Conservation (phyloP, 2,888 invertebrate genomes). For the Dusona sp. region DNA sequence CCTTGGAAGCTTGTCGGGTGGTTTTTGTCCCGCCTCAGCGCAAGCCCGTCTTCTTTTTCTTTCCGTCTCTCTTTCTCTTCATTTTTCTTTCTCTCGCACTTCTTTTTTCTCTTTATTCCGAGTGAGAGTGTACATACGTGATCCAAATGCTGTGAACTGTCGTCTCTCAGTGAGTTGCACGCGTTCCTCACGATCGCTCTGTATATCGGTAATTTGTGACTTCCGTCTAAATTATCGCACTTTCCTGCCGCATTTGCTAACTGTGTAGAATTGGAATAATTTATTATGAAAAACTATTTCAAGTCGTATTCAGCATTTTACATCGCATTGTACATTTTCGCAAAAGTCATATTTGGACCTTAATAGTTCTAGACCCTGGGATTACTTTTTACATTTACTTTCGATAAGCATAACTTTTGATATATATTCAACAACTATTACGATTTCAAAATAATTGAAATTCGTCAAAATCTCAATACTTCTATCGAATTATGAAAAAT, state of each 20-base stretch:
- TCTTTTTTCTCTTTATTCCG: slow-evolving; percentile 49
- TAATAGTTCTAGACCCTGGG: neutral
- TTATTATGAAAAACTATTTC: neutral
- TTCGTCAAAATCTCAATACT: too few relatives aligned
- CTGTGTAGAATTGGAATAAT: slow-evolving; percentile 1
- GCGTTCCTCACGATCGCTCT: slow-evolving; percentile 28
- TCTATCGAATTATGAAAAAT: too few relatives aligned
- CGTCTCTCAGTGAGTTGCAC: slow-evolving; percentile 31
- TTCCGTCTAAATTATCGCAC: slow-evolving; percentile 50
- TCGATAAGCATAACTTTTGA: neutral
- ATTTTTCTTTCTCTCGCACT: slow-evolving; percentile 50
- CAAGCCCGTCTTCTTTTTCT: slow-evolving; percentile 53
- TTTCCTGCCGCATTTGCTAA: neutral
- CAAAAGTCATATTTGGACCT: neutral
- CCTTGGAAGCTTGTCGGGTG: slow-evolving; percentile 72
- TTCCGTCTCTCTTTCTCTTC: slow-evolving; percentile 43
- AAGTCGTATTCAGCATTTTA: neutral
- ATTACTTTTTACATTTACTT: neutral
- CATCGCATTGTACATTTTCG: neutral
- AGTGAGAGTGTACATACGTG: slow-evolving; percentile 68
- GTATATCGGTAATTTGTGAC: slow-evolving; percentile 44
- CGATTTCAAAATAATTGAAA: too few relatives aligned
- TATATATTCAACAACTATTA: too few relatives aligned
- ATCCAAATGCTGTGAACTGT: slow-evolving; percentile 65
- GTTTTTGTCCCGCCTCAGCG: slow-evolving; percentile 67